A percentile compares a stretch with the other conserved stretches of the same genome.
Conservation (phyloP, 2,113 vertebrate genomes). For the Osmerus eperlanus region DNA sequence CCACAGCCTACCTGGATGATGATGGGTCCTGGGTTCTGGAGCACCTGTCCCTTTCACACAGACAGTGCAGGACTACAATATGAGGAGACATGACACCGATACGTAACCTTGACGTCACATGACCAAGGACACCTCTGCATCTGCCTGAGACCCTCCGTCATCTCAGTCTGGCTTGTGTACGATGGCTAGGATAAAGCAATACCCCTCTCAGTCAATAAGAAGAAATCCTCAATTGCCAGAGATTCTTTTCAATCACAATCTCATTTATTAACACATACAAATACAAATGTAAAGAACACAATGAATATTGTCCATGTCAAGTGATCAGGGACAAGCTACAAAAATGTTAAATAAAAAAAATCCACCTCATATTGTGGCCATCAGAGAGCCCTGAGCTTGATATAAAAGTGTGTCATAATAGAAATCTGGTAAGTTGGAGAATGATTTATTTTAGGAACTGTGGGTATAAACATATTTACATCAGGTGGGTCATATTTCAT, state of each 20-base stretch:
- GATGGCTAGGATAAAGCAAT: too few species aligned
- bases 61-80: conserved; percentile 10
- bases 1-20: conserved; percentile 29
- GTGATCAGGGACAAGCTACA: conserved; percentile 35
- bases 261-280: conserved; percentile 62
- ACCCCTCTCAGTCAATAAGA: neutral
- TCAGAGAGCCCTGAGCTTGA: conserved; percentile 53
- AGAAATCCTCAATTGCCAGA: neutral
- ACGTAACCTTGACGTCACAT: conserved; percentile 6
- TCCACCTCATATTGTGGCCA: conserved; percentile 33
- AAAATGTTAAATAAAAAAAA: neutral
- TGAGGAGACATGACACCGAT: neutral
- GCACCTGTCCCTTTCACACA: conserved; percentile 1
- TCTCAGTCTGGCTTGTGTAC: too few species aligned
- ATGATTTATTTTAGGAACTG: conserved; percentile 39
- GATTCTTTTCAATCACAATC: conserved; percentile 13
- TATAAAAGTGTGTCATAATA: conserved; percentile 38
- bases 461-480: conserved; percentile 64
- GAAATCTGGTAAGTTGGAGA: conserved; percentile 48
- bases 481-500: conserved; percentile 10
- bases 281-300: conserved; percentile 56
- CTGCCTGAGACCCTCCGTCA: too few species aligned
- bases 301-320: conserved; percentile 31
- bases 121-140: conserved; percentile 5
- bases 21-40: conserved; percentile 18